Evolutionary conservation across 2,888 invertebrate species (phyloP).

Genomic region (Drosophila antonietae): DNA sequence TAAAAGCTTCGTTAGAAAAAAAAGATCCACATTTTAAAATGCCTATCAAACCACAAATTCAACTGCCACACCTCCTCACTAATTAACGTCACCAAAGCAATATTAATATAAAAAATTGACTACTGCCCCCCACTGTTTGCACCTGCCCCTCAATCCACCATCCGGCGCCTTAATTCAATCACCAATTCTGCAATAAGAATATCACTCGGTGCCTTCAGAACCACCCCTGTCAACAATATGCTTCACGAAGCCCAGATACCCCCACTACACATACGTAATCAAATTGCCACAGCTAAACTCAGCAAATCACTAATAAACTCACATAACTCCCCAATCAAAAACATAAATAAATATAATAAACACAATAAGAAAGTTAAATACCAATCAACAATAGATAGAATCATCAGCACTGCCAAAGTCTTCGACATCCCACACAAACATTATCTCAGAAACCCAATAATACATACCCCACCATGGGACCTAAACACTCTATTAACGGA

Average conservation of each 20-base stretch:
- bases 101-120: neutral
- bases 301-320: neutral
- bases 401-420: neutral
- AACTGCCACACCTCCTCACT: neutral
- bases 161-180: neutral
- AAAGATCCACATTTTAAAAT: neutral
- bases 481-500: neutral
- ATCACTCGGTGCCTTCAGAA: neutral
- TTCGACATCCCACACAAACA: neutral
- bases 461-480: neutral
- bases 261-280: neutral
- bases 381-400: neutral
- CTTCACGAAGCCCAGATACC: neutral
- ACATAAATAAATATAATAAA: neutral
- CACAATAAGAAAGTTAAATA: neutral
- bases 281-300: constrained; percentile 1
- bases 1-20: neutral
- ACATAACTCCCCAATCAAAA: neutral
- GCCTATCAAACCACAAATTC: neutral
- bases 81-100: neutral
- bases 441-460: no score
- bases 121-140: neutral
- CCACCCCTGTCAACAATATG: neutral
- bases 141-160: neutral
- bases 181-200: neutral